These are phyloP conservation scores for Sepioteuthis lessoniana DNA, from an alignment of 2,888 invertebrate genomes.

Conservation along the genomic window DNA sequence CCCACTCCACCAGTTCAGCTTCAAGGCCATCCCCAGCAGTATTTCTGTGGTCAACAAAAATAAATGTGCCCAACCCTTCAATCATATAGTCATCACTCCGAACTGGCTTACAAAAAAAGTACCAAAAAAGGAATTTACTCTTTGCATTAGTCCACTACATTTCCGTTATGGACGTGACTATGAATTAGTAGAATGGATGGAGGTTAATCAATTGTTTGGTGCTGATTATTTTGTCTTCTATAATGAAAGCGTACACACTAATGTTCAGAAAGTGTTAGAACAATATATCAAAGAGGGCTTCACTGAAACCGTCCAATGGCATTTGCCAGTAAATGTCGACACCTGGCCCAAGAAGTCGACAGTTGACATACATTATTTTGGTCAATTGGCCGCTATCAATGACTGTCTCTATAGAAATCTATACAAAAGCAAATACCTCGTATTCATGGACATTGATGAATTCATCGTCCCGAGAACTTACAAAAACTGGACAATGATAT, in stretches of 20 bases:
- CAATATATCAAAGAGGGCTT: slow-evolving; percentile 61
- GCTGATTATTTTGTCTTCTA: slow-evolving; percentile 71
- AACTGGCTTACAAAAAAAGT: background rate
- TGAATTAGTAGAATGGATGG: slow-evolving; percentile 72
- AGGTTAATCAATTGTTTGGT: slow-evolving; percentile 70
- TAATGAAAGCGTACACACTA: slow-evolving; percentile 62
- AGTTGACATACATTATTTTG: slow-evolving; percentile 71
- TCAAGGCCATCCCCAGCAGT: background rate
- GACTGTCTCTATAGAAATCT: slow-evolving; percentile 62
- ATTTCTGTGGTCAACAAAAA: background rate
- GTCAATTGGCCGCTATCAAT: slow-evolving; percentile 67
- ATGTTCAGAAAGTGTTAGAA: slow-evolving; percentile 61
- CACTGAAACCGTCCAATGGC: slow-evolving; percentile 68
- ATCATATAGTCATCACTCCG: background rate
- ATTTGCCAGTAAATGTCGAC: slow-evolving; percentile 63
- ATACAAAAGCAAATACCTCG: slow-evolving; percentile 53
- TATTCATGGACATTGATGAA: slow-evolving; percentile 63
- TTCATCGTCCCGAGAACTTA: slow-evolving; percentile 55
- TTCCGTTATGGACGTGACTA: slow-evolving; percentile 61
- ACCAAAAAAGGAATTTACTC: slow-evolving; percentile 58
- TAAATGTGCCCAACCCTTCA: background rate
- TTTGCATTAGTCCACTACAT: slow-evolving; percentile 66
- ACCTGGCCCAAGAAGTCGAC: slow-evolving; percentile 53
- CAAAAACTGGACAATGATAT: slow-evolving; percentile 51
- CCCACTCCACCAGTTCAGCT: slow-evolving; percentile 12